Conservation (phyloP, 2,113 vertebrate species). For the Chamaea fasciata region DNA sequence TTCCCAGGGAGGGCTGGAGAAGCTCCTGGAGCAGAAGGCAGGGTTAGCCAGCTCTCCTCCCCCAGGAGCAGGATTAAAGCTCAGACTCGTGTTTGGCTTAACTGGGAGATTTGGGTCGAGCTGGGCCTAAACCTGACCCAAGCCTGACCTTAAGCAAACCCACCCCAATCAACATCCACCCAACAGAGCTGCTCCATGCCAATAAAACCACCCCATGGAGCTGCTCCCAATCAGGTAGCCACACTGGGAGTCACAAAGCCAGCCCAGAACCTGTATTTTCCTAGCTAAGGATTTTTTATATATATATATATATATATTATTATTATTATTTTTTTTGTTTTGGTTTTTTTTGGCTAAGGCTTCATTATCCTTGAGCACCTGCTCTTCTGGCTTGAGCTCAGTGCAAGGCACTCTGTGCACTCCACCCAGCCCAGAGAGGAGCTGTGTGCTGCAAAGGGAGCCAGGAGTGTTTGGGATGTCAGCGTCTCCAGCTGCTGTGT, state of each 20-base stretch:
- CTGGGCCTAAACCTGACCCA: no score
- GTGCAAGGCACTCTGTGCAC: background rate
- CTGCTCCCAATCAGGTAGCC: background rate
- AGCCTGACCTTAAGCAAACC: background rate
- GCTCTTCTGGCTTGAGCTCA: background rate
- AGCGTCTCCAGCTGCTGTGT: background rate
- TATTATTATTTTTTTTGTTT: no score
- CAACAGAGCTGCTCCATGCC: background rate
- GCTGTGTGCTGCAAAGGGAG: background rate
- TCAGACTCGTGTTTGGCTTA: background rate
- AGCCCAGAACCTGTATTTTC: rapidly evolving
- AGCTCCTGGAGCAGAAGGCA: background rate
- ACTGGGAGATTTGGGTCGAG: background rate
- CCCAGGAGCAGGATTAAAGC: background rate
- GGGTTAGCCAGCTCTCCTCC: background rate
- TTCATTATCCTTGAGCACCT: background rate
- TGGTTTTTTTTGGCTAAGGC: background rate
- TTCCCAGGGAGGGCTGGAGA: background rate
- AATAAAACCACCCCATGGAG: background rate
- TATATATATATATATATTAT: no score
- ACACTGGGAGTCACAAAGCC: background rate
- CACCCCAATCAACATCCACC: background rate
- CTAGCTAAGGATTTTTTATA: background rate
- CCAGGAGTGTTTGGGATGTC: background rate
- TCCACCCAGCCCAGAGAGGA: background rate